Percentiles rank a stretch among this genome's conserved stretches.
Conservation (phyloP, 1,140 invertebrate species). For the Meloidogyne hapla region DNA sequence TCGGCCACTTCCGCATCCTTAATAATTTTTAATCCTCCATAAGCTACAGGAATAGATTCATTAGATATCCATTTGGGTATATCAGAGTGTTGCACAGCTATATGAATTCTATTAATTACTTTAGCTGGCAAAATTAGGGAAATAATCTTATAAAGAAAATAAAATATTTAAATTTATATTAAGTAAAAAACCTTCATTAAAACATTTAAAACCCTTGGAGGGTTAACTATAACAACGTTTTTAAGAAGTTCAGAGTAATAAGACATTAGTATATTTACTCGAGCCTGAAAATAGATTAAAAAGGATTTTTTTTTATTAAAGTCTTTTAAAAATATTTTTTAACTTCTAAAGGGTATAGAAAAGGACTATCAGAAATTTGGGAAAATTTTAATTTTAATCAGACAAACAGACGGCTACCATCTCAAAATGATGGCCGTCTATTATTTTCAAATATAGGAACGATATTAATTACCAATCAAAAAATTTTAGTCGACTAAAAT, state of each 20-base stretch:
- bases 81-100: constrained; percentile 35
- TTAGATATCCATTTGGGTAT: constrained; percentile 33
- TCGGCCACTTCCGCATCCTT: constrained; percentile 19
- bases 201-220: constrained; percentile 38
- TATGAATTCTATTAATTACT: constrained; percentile 41
- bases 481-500: too few species aligned
- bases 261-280: constrained; percentile 49
- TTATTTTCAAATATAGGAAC: too few species aligned
- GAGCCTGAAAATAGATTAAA: constrained; percentile 25
- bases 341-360: too few species aligned
- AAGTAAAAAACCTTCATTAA: constrained; percentile 41
- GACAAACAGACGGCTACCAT: too few species aligned
- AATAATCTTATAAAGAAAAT: constrained; percentile 36
- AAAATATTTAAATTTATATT: constrained; percentile 4
- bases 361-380: too few species aligned
- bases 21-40: constrained; percentile 37
- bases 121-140: constrained; percentile 39
- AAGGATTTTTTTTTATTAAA: neutral
- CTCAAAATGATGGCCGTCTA: too few species aligned
- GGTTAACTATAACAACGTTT: constrained; percentile 50
- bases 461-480: too few species aligned
- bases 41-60: constrained; percentile 44
- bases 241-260: constrained; percentile 52
- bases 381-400: too few species aligned
- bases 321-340: too few species aligned